Conservation (phyloP, 2,888 invertebrate genomes). For the Aphidoletes aphidimyza region DNA sequence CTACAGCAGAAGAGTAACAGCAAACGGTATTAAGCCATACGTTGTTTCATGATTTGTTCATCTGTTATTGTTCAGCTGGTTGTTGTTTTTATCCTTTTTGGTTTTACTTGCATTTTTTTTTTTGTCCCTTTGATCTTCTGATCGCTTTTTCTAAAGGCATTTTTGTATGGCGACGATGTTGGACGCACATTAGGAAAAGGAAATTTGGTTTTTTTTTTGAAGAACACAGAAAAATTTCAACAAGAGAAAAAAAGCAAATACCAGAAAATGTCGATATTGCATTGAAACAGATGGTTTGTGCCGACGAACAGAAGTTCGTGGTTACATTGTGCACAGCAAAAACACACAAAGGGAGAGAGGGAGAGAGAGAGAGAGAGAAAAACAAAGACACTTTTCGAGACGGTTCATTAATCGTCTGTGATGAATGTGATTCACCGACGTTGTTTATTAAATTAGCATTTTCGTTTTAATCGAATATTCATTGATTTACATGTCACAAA, state of each 20-base stretch:
- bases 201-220: no score
- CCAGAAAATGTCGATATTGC: neutral
- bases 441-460: neutral
- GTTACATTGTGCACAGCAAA: neutral
- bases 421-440: neutral
- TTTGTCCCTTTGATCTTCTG: neutral
- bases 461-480: neutral
- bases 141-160: neutral
- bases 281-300: slow-evolving; percentile 12
- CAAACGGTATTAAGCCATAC: slow-evolving; percentile 27
- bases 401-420: neutral
- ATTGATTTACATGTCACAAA: neutral
- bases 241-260: neutral
- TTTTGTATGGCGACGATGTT: no score
- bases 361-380: neutral
- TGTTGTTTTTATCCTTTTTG: neutral
- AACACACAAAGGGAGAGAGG: no score
- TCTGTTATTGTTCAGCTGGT: slow-evolving; percentile 51
- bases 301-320: slow-evolving; percentile 21
- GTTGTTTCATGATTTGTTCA: slow-evolving; percentile 33
- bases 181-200: no score
- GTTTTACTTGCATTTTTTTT: neutral
- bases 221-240: neutral
- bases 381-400: neutral
- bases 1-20: neutral